These are phyloP conservation scores for Halictus ligatus DNA, from an alignment of 2,888 invertebrate genomes.

Conservation along the genomic window DNA sequence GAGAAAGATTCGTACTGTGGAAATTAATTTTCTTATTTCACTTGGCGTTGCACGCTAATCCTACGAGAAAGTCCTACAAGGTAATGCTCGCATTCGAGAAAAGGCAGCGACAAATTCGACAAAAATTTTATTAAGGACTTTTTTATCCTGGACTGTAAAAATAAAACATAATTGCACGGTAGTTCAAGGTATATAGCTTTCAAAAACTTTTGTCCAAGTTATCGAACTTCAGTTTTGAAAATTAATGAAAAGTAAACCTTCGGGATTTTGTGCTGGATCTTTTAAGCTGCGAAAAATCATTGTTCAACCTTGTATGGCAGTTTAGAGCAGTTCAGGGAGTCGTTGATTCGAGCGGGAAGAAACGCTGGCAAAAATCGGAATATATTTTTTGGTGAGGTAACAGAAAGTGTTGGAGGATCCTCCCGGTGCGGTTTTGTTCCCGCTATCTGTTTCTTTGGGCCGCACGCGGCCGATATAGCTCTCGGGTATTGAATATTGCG, in stretches of 20 bases:
- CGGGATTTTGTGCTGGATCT: background rate
- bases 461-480: constrained; percentile 45
- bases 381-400: background rate
- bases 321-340: no score
- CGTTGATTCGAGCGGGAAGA: background rate
- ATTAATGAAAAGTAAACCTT: background rate
- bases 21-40: background rate
- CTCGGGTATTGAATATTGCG: constrained; percentile 73
- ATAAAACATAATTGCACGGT: no score
- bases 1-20: background rate
- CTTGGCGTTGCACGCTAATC: no score
- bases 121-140: no score
- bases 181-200: no score
- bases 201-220: no score
- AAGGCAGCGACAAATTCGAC: no score
- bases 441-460: constrained; percentile 45
- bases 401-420: constrained; percentile 15
- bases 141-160: no score
- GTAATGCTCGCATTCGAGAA: background rate
- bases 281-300: no score
- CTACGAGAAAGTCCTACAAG: no score
- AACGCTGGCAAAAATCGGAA: background rate
- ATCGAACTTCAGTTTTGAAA: no score
- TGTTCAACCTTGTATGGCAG: no score
- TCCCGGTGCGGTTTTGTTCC: constrained; percentile 18